Evolutionary conservation across 2,888 invertebrate genomes (phyloP), one percentile per base, ranked within the genome.

Genomic region (Ophraella communa): DNA sequence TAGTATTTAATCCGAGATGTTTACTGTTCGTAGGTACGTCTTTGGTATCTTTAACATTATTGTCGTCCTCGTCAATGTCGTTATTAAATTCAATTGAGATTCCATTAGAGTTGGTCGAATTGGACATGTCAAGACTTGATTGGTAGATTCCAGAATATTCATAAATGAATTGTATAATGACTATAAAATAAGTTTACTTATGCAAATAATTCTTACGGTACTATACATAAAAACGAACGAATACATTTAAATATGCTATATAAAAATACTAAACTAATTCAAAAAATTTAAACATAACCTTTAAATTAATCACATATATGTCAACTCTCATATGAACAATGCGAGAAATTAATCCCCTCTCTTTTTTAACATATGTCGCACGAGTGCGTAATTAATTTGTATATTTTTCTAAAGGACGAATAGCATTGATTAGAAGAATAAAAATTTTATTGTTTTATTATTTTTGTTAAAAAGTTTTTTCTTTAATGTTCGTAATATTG

Each of bases 61-160:
- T 62, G 27, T 57, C 64, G 39, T 68, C 58, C 1, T 60, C 60
- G 18, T 60, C 52, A 30, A 21, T 44, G 8, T 57, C 49, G 53
- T 64, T 47, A 35, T 54, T 62, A 49, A 52, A 62, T 49, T 66
- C 63, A 57, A 58, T 49, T 39, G 57, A 39, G 47, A 54, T 54
- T 62, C 55, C 61, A 42, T 55, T 44, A 45, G 45, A 47, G 30
- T 54, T 54, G n/a, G 64, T 39, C 51, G 14, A 30, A 54, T 45
- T 39, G 39, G 53, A 62, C 65, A 65, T 65, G 62, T 54, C 30
- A 44, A 27, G 42, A 58, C 58, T 55, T 62, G 47, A 54, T 56
- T 62, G 33, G 21, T 17, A 21, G n/a, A 23, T 55, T 60, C 52
- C 11, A 61, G 54, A 58, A 45, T 57, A 62, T 58, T 62, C 57